These are phyloP conservation scores for Cinara cedri DNA, from an alignment of 2,888 invertebrate genomes.

Conservation along the genomic window DNA sequence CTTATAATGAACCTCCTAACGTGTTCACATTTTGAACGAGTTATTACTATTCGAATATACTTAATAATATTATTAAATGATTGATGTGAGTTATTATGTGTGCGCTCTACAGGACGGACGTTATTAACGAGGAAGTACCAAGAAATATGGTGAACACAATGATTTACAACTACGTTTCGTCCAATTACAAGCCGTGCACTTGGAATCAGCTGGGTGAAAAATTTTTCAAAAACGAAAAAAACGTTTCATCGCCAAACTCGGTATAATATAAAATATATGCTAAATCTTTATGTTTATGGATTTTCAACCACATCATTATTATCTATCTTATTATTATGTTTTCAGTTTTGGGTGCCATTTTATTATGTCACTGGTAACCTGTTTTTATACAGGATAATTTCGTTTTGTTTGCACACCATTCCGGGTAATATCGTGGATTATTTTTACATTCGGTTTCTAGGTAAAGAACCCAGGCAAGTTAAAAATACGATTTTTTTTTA, in stretches of 20 bases:
- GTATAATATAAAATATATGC: too few relatives aligned
- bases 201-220: slow-evolving; percentile 46
- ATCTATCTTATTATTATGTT: not conserved
- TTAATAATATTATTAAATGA: too few relatives aligned
- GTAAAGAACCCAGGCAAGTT: slow-evolving; percentile 36
- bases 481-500: not conserved
- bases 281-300: too few relatives aligned
- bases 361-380: slow-evolving; percentile 28
- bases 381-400: slow-evolving; percentile 11
- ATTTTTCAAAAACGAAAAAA: slow-evolving; percentile 51
- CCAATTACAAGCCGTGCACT: slow-evolving; percentile 39
- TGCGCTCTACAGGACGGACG: slow-evolving; percentile 11
- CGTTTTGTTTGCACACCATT: slow-evolving; percentile 38
- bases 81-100: not conserved
- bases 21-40: too few relatives aligned
- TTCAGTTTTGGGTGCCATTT: slow-evolving; percentile 43
- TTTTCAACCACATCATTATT: too few relatives aligned
- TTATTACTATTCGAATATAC: too few relatives aligned
- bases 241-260: slow-evolving; percentile 6
- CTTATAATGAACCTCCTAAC: too few relatives aligned
- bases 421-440: slow-evolving; percentile 36
- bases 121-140: slow-evolving; percentile 43
- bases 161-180: slow-evolving; percentile 52
- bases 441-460: slow-evolving; percentile 7
- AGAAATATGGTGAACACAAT: not conserved